Evolutionary conservation across 1,140 invertebrate species (phyloP), one percentile per base, ranked within the genome.

Genomic region (Lordiphosa collinella): DNA sequence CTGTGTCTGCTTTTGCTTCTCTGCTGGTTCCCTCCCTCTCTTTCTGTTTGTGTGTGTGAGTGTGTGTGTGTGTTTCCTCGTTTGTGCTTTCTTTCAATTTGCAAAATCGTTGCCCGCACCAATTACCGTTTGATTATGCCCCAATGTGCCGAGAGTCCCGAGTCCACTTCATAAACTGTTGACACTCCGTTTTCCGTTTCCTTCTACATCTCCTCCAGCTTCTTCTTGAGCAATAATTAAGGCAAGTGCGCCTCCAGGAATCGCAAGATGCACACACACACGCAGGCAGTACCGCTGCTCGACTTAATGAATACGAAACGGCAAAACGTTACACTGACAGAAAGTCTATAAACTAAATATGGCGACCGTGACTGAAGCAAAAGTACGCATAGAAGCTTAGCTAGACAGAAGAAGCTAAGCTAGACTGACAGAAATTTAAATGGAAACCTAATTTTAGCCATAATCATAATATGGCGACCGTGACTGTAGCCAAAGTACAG

Each of bases 71-170:
- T 65, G 9, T 54, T 5, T 48, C 43, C 47, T 38, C 18, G n/a
- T 49, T 37, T 62, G 52, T 49, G 53, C 47, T 76, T 71, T 75
- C 74, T 71, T 76, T 82, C 78, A 76, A 82, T 80, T 82, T 71
- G 71, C 76, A 80, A 67, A 80, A 76, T 80, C 71, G 75, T 82
- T 80, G 75, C 76, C 57, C 71, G 61, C 75, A 80, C 66, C 75
- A 80, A 80, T 80, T 80, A 80, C 71, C 71, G 71, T 76, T 80
- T 80, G 75, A 80, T 80, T 74, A 71, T 57, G 43, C 50, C 48
- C 47, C 43, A 46, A 66, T 66, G 63, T 66, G 62, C 52, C 46
- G 41, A 16, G 46, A 41, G 32, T 13, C 35, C 46, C 38, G 25
- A 49, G 43, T 72, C 54, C 68, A 73, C 74, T 80, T 65, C 52